phyloP scores from a whole-genome alignment of 1,140 invertebrate genomes.

The Nasonia longicornis region DNA sequence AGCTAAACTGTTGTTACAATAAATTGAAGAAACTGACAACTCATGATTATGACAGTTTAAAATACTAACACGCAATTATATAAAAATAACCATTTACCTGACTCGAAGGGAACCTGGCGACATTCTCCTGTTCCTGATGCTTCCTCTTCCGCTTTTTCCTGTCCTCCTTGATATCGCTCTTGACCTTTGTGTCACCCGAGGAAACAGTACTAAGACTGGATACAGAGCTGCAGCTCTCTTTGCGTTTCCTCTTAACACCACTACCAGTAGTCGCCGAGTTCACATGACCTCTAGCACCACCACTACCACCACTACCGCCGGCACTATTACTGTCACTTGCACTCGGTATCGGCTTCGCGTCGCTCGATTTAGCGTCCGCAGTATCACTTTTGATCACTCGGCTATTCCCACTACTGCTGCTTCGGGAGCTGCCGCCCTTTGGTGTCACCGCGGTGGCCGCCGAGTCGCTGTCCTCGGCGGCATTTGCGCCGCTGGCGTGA shows the following conservation, averaged over 20 bases:
- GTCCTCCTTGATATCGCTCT: constrained; percentile 60
- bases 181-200: constrained; percentile 61
- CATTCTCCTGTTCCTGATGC: constrained; percentile 54
- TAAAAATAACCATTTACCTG: constrained; percentile 55
- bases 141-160: constrained; percentile 61
- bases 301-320: constrained; percentile 29
- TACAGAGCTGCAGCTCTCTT: constrained; percentile 69
- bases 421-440: background rate
- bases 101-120: constrained; percentile 58
- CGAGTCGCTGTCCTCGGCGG: constrained; percentile 47
- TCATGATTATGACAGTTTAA: too few relatives aligned
- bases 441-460: background rate
- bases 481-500: constrained; percentile 31
- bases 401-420: background rate
- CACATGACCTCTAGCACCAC: constrained; percentile 37
- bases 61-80: background rate
- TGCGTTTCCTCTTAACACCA: constrained; percentile 67
- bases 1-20: too few relatives aligned
- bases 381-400: constrained; percentile 48
- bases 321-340: constrained; percentile 30
- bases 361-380: constrained; percentile 46
- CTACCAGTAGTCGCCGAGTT: constrained; percentile 39
- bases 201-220: constrained; percentile 64
- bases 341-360: constrained; percentile 39
- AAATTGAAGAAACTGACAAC: too few relatives aligned